Evolutionary conservation across 1,140 invertebrate genomes (phyloP), one percentile per base, ranked within the genome.

Genomic region (Doryteuthis pealeii): DNA sequence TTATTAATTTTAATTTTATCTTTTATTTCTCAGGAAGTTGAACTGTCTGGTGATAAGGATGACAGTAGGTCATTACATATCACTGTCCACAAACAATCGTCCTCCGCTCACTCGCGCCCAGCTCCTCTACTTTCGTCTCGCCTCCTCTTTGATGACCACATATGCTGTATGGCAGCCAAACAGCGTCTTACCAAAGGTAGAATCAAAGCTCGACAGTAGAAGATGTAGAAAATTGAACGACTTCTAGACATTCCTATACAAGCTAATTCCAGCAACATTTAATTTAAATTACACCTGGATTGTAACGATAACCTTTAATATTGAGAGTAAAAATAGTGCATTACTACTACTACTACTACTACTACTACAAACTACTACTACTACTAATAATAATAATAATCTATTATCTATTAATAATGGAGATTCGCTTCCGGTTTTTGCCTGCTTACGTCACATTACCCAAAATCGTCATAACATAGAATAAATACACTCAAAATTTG

Each of bases 131-230:
- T 99, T 10, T 92, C 93, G 26, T 94, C 96, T 0, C 96, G 95
- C 87, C 98, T 99, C 85, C 92, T 98, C 65, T 99, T 99, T 85
- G 97, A 99, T 86, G 98, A 99, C 89, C 96, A 99, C 85, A 99
- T 99, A 76, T 90, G 98, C 15, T 99, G 96, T 86, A 96, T 98
- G 95, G 95, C 96, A 43, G 96, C 91, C 22, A 91, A 90, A 73
- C 90, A 91, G 76, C 95, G 94, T 78, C 86, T 94, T 73, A 91
- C 91, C 22, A 94, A 93, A 88, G 98, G 97, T 65, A 91, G 96
- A 33, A 92, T 95, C 76, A 98, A 96, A 89, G 96, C 96, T n/a
- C 91, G 96, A 2, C 84, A 86, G 68, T 81, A 83, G 72, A 86
- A 85, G 87, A 95, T 99, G 93, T 93, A 94, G 82, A 94, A 97